These are phyloP conservation scores for Australoheros facetus DNA, from an alignment of 2,797 vertebrate genomes.

Conservation along the genomic window DNA sequence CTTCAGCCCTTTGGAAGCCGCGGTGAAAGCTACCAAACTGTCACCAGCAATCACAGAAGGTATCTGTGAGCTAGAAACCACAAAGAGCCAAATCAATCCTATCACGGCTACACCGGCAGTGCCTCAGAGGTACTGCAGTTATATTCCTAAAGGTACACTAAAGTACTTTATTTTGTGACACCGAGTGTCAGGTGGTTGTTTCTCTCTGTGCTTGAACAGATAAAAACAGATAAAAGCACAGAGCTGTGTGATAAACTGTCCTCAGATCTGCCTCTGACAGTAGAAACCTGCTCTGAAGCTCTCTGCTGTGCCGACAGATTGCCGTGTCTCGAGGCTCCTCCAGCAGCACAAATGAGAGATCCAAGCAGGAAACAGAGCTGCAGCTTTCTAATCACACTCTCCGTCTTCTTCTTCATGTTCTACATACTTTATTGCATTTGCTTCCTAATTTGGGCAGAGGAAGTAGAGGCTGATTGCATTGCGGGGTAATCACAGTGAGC, in stretches of 20 bases:
- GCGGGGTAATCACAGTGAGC: conserved; percentile 60
- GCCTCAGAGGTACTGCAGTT: background rate
- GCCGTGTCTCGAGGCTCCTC: background rate
- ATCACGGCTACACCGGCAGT: background rate
- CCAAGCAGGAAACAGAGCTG: conserved; percentile 5
- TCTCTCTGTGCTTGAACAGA: background rate
- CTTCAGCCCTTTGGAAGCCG: background rate
- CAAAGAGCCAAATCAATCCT: background rate
- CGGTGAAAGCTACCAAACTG: background rate
- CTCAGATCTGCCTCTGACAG: background rate
- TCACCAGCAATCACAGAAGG: background rate
- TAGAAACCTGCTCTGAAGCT: background rate
- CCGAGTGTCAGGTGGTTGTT: background rate
- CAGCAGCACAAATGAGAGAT: background rate
- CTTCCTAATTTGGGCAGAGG: conserved; percentile 64
- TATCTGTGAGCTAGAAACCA: background rate
- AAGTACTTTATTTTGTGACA: background rate
- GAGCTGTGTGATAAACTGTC: background rate
- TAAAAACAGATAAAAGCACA: conserved; percentile 2
- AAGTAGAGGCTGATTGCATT: conserved; percentile 68
- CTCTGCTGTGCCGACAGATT: background rate
- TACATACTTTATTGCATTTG: conserved; percentile 57
- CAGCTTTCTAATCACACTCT: conserved; percentile 20
- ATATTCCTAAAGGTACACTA: background rate
- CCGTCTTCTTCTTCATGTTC: conserved; percentile 29